Base-by-base conservation (phyloP, 2,797 vertebrate genomes). In the Bucorvus abyssinicus region DNA sequence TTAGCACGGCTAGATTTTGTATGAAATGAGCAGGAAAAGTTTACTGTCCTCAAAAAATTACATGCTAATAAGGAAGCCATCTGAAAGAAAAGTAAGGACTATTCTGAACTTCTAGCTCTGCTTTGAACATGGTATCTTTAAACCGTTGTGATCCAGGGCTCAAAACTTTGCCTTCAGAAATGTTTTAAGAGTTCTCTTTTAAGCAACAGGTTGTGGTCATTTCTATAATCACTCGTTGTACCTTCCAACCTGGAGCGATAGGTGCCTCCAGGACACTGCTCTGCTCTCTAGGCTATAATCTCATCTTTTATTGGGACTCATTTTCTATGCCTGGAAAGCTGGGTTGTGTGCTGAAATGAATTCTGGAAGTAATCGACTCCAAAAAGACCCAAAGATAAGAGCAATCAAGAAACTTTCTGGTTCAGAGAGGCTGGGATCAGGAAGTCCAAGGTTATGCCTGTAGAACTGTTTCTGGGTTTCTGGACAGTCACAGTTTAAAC, bases 41-140 rank as follows among this genome's bases (percentile, higher is more conserved):
- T 44, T 84, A 9, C 14, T 67, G 6, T 5, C 13, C 7, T 3
- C 1, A 1, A 2, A 18, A 26, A 81, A 70, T 45, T 10, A 4
- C 7, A 11, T 6, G 2, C 17, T 59, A 76, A 21, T 61, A 38
- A 53, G 14, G 55, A 34, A 57, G 17, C 3, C 3, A 21, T 16
- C 29, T 47, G 38, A 23, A 55, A 19, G 7, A 87, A 85, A 80
- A 81, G 4, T 23, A 67, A 61, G 6, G 20, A 59, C 9, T 10
- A 52, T 2, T 6, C 30, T 70, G 56, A 80, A 53, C 16, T 44
- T 40, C 19, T 40, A 45, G 14, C 27, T 87, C 24, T 64, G 4
- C 6, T 57, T 89, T 71, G 21, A 70, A 38, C 22, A 73, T 0
- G 1, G 0, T 61, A 13, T 65, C 19, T 70, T 84, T 60, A 81